phyloP scores from a whole-genome alignment of 1,140 invertebrate species.

The Aplysia californica region DNA sequence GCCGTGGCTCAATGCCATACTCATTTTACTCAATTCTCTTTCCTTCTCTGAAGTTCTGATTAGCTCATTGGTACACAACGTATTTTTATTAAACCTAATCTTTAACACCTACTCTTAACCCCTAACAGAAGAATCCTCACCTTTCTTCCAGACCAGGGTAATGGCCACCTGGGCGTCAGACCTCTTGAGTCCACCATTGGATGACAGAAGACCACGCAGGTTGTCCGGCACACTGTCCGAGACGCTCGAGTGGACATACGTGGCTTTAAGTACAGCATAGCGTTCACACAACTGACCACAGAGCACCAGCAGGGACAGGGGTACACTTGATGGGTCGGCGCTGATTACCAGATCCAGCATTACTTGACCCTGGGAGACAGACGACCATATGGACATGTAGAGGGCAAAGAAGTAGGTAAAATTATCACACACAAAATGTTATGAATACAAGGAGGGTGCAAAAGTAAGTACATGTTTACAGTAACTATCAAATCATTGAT shows the following conservation, averaged over 20 bases:
- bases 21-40: no score
- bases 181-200: conserved; percentile 40
- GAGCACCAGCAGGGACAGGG: conserved; percentile 76
- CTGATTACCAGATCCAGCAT: conserved; percentile 77
- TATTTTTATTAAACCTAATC: background rate
- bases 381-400: background rate
- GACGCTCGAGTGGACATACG: conserved; percentile 76
- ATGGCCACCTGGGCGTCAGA: conserved; percentile 71
- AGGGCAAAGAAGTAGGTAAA: background rate
- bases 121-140: conserved; percentile 68
- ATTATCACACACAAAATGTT: background rate
- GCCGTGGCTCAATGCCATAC: no score
- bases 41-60: no score
- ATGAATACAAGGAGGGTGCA: no score
- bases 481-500: no score
- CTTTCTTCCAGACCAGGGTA: conserved; percentile 81
- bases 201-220: conserved; percentile 50
- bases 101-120: no score
- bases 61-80: no score
- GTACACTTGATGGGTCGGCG: conserved; percentile 74
- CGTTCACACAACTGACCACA: conserved; percentile 70
- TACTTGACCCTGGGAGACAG: background rate
- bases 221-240: conserved; percentile 59
- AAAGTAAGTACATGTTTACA: no score
- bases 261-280: conserved; percentile 70